phyloP scores from a whole-genome alignment of 2,113 vertebrate genomes.

The Gracilinanus agilis region DNA sequence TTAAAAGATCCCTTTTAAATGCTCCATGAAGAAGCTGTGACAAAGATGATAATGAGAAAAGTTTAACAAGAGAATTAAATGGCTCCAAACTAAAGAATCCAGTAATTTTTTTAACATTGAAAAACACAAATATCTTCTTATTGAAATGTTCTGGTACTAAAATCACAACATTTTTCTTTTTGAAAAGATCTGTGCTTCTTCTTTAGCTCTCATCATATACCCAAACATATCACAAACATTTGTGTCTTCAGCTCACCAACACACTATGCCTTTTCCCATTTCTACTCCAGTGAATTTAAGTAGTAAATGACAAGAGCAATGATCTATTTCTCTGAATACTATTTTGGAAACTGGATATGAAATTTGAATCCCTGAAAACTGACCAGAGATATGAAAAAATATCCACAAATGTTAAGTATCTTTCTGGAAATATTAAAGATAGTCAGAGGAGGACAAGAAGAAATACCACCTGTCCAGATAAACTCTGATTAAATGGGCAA shows the following conservation, averaged over 20 bases:
- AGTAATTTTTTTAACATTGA: neutral
- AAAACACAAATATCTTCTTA: neutral
- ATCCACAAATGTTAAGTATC: neutral
- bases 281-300: neutral
- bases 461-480: neutral
- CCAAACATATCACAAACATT: neutral
- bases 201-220: neutral
- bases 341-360: slow-evolving; percentile 5
- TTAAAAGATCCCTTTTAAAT: slow-evolving; percentile 13
- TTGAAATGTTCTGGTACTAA: neutral
- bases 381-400: neutral
- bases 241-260: neutral
- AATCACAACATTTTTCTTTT: neutral
- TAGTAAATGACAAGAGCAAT: neutral
- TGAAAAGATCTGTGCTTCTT: neutral
- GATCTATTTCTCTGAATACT: neutral
- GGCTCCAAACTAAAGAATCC: neutral
- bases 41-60: neutral
- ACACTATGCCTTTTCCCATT: neutral
- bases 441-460: neutral
- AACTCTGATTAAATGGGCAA: slow-evolving; percentile 12
- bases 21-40: neutral
- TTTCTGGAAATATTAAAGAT: slow-evolving; percentile 18
- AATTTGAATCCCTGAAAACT: neutral
- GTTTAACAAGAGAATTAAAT: neutral